phyloP scores from a whole-genome alignment of 2,888 invertebrate genomes.

The Drosophila basisetae region DNA sequence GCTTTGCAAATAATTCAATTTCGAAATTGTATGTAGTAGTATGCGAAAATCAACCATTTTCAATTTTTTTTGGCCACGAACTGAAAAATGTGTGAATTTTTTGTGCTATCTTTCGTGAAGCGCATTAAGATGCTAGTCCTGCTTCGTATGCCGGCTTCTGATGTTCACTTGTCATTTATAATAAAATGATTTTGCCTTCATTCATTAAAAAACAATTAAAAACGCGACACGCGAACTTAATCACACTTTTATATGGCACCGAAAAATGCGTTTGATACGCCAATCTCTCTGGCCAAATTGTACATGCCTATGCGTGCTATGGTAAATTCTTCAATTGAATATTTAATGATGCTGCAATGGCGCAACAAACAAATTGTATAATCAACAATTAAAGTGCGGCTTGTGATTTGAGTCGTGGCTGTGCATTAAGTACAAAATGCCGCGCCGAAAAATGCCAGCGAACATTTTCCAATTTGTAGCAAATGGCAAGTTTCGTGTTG shows the following conservation, averaged over 20 bases:
- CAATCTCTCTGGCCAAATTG: constrained; percentile 7
- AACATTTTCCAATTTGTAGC: constrained; percentile 63
- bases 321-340: constrained; percentile 56
- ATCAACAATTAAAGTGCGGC: constrained; percentile 70
- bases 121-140: background rate
- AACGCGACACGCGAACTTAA: constrained; percentile 80
- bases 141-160: background rate
- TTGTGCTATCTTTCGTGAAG: background rate
- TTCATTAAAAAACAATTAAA: constrained; percentile 83
- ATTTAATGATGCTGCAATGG: constrained; percentile 50
- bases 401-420: constrained; percentile 52
- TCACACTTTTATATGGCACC: constrained; percentile 76
- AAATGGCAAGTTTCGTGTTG: constrained; percentile 68
- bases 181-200: constrained; percentile 66
- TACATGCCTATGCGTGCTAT: constrained; percentile 20
- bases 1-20: constrained; percentile 26
- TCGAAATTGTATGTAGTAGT: background rate
- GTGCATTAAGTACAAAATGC: constrained; percentile 58
- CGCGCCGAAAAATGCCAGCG: constrained; percentile 15
- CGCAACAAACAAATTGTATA: constrained; percentile 56
- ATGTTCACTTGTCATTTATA: constrained; percentile 19
- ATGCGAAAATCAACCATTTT: background rate
- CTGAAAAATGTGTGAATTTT: background rate
- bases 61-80: background rate
- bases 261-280: constrained; percentile 33